phyloP scores from a whole-genome alignment of 2,888 invertebrate species.

The Hirtodrosophila duncani region DNA sequence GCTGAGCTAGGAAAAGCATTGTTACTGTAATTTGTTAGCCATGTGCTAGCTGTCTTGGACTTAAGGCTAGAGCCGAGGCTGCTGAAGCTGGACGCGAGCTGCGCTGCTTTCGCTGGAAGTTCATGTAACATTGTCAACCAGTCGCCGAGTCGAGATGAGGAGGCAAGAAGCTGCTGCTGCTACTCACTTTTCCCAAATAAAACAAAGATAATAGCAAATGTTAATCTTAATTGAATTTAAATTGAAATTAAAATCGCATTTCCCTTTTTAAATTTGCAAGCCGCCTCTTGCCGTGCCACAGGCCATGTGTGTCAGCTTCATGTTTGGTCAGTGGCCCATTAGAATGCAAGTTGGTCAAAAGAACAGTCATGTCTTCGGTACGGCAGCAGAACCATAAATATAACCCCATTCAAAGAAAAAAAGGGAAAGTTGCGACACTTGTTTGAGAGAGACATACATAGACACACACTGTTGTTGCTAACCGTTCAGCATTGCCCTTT shows the following conservation, averaged over 20 bases:
- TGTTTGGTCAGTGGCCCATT: conserved; percentile 22
- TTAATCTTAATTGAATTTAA: conserved; percentile 66
- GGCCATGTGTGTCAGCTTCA: background rate
- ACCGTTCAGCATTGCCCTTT: conserved; percentile 13
- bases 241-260: conserved; percentile 63
- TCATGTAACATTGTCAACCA: conserved; percentile 77
- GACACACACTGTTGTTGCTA: background rate
- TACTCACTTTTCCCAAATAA: conserved; percentile 52
- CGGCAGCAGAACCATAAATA: conserved; percentile 33
- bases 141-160: conserved; percentile 34
- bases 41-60: conserved; percentile 35
- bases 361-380: conserved; percentile 18
- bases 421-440: conserved; percentile 68
- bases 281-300: too few relatives aligned
- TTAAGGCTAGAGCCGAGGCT: too few relatives aligned
- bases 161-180: conserved; percentile 9
- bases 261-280: conserved; percentile 57
- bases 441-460: conserved; percentile 42
- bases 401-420: conserved; percentile 47
- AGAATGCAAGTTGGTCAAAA: conserved; percentile 45
- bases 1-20: conserved; percentile 62
- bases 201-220: conserved; percentile 27
- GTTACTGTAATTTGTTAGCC: conserved; percentile 62
- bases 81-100: conserved; percentile 11
- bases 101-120: conserved; percentile 74